These are phyloP conservation scores for Mallotus villosus DNA, from an alignment of 2,797 vertebrate genomes.

Conservation along the genomic window DNA sequence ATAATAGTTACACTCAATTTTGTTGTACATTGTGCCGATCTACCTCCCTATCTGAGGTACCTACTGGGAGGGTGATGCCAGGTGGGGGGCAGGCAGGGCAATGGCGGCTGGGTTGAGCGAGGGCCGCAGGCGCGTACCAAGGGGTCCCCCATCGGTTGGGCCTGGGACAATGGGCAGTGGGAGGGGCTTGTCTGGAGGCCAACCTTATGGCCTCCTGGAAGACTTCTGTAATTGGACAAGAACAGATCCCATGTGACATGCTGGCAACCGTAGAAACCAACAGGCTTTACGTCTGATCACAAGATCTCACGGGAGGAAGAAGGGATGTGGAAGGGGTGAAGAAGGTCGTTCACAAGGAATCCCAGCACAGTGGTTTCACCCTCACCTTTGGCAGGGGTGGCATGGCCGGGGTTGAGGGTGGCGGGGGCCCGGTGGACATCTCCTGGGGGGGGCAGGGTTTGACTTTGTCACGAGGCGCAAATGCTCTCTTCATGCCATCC, in stretches of 20 bases:
- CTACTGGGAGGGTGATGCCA: background rate
- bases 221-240: constrained; percentile 7
- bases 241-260: too few relatives aligned
- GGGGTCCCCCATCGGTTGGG: background rate
- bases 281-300: too few relatives aligned
- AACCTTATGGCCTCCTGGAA: background rate
- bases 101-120: background rate
- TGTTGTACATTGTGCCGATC: too few relatives aligned
- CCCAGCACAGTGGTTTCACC: too few relatives aligned
- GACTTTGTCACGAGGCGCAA: constrained; percentile 65
- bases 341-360: background rate
- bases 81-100: background rate
- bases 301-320: background rate
- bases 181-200: background rate
- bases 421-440: constrained; percentile 12
- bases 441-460: constrained; percentile 57
- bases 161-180: background rate
- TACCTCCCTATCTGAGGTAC: constrained; percentile 7
- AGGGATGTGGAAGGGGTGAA: background rate
- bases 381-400: background rate
- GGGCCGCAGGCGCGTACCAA: background rate
- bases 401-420: too few relatives aligned
- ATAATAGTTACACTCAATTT: too few relatives aligned
- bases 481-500: constrained; percentile 61
- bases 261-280: background rate